phyloP scores from a whole-genome alignment of 2,113 vertebrate genomes.

The Hydrolagus affinis region DNA sequence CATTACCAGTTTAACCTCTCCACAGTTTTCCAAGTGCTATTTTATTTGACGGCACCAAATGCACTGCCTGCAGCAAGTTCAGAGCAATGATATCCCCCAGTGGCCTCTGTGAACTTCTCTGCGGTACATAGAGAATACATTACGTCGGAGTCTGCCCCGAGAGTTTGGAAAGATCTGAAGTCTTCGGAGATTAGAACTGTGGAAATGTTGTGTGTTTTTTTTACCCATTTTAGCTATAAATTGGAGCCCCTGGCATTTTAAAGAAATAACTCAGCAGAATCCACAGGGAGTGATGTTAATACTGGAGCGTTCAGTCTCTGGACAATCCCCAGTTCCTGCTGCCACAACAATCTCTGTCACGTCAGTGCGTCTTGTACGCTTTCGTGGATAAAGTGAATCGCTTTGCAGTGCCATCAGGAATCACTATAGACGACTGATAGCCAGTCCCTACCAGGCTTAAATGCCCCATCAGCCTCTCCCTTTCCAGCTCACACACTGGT shows the following conservation, averaged over 20 bases:
- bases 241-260: constrained; percentile 64
- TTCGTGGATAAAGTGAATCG: constrained; percentile 53
- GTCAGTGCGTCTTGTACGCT: constrained; percentile 59
- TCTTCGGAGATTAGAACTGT: constrained; percentile 63
- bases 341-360: constrained; percentile 71
- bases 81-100: constrained; percentile 58
- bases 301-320: constrained; percentile 68
- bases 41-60: constrained; percentile 60
- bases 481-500: not conserved
- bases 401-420: constrained; percentile 52
- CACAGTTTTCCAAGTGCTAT: constrained; percentile 57
- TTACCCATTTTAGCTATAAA: constrained; percentile 64
- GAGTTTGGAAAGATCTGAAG: constrained; percentile 66
- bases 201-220: constrained; percentile 42
- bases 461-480: constrained; percentile 36
- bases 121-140: constrained; percentile 55
- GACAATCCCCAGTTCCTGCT: constrained; percentile 73
- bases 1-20: constrained; percentile 56
- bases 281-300: constrained; percentile 63
- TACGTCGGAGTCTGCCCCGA: constrained; percentile 57
- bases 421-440: constrained; percentile 43
- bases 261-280: constrained; percentile 68
- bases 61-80: constrained; percentile 54
- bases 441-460: constrained; percentile 47
- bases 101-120: constrained; percentile 52